phyloP scores from a whole-genome alignment of 2,888 invertebrate species.

The Maniola hyperantus region DNA sequence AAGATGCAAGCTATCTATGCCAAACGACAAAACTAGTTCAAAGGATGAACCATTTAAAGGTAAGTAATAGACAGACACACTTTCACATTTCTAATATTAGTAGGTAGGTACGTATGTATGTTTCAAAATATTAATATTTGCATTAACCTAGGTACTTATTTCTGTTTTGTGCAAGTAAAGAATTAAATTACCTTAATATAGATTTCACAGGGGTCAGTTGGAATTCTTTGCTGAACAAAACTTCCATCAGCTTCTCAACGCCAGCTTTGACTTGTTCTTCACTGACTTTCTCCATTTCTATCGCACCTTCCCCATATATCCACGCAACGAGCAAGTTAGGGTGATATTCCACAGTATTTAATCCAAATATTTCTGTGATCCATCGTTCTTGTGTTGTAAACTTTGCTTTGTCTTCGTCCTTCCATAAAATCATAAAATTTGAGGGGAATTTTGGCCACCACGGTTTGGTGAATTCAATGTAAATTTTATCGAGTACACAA shows the following conservation, averaged over 20 bases:
- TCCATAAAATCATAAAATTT: conserved; percentile 83
- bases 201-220: conserved; percentile 79
- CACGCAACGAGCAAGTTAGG: conserved; percentile 85
- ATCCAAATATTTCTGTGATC: conserved; percentile 84
- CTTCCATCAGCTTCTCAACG: conserved; percentile 80
- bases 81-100: too few relatives aligned
- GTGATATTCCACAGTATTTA: conserved; percentile 83
- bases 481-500: conserved; percentile 87
- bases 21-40: too few relatives aligned
- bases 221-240: conserved; percentile 74
- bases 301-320: conserved; percentile 85
- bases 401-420: conserved; percentile 73
- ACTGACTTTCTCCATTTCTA: conserved; percentile 82
- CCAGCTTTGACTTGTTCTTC: conserved; percentile 78
- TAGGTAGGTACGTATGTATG: too few relatives aligned
- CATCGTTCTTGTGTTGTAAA: conserved; percentile 77
- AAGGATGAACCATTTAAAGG: too few relatives aligned
- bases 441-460: conserved; percentile 84
- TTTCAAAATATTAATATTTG: too few relatives aligned
- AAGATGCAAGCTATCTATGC: too few relatives aligned
- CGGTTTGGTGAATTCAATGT: conserved; percentile 84
- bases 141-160: too few relatives aligned
- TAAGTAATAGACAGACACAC: too few relatives aligned
- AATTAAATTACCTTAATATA: conserved; percentile 73
- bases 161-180: too few relatives aligned